Evolutionary conservation across 2,113 vertebrate genomes (phyloP), one percentile per base, ranked within the genome.

Genomic region (Tapirus terrestris): DNA sequence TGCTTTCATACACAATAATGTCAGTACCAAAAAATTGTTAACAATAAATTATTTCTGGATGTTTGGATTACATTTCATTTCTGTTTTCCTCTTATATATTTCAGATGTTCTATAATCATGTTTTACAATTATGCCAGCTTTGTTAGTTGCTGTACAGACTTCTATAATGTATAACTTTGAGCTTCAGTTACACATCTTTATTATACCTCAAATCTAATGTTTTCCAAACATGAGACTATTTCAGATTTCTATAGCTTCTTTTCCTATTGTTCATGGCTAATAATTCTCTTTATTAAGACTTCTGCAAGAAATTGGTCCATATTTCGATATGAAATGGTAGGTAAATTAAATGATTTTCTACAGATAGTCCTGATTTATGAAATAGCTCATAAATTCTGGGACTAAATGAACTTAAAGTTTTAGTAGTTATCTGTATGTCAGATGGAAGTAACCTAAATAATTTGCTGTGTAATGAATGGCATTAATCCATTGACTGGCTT

Each of bases 221-320:
- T 92, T 72, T 91, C 29, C 63, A 4, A 87, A 48, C 77, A 82
- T 73, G 45, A 79, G 29, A 77, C 36, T 39, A 20, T 65, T 96
- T 79, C 14, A 91, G 43, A 56, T 96, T 92, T 92, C 80, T 91
- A 0, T 89, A 80, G n/a, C 48, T 81, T 83, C 53, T 70, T 86
- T 94, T 79, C 33, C 65, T 82, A 1, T 84, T 77, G 27, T 85
- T 92, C 10, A 51, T 75, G 29, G 39, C 70, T 76, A 51, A 29
- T 81, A 92, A 63, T 70, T 72, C 10, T 96, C 11, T 95, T 90
- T 93, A 43, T 60, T 91, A 91, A 95, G 51, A 96, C 31, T 91
- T 88, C 29, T 89, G 13, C 13, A 70, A 81, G 51, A 92, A 92
- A 89, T 43, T 95, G 23, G 20, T 89, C 31, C 53, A 63, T 94